Evolutionary conservation across 1,140 invertebrate genomes (phyloP).

Genomic region (Telenomus remus): DNA sequence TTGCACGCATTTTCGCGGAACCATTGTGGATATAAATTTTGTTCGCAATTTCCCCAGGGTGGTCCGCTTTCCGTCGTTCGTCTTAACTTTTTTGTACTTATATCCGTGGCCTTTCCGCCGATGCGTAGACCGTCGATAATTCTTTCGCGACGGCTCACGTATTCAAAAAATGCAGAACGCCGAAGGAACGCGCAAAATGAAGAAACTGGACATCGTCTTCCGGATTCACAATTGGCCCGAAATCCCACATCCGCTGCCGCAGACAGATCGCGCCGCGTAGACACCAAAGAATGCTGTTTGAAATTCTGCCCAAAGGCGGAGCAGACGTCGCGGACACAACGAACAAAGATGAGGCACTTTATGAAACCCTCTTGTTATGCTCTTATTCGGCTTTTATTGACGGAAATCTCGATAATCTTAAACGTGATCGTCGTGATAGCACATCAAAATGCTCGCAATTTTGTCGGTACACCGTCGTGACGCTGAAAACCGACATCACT

Average conservation of each 20-base stretch:
- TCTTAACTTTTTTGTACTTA: constrained; percentile 22
- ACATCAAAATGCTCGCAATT: constrained; percentile 52
- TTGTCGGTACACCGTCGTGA: constrained; percentile 40
- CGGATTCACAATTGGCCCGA: constrained; percentile 53
- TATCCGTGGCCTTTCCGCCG: constrained; percentile 27
- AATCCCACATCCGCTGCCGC: constrained; percentile 46
- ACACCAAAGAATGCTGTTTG: constrained; percentile 42
- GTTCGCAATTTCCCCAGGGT: constrained; percentile 36
- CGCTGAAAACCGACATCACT: constrained; percentile 28
- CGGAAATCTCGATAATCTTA: constrained; percentile 51
- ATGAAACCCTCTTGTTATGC: constrained; percentile 43
- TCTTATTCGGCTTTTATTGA: constrained; percentile 53
- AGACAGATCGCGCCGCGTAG: constrained; percentile 45
- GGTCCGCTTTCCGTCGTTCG: constrained; percentile 10
- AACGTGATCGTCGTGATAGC: constrained; percentile 33
- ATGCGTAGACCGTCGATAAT: constrained; percentile 46
- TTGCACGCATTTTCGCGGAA: constrained; percentile 14
- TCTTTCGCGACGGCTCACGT: constrained; percentile 25
- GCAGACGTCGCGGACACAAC: not conserved
- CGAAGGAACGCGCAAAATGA: constrained; percentile 46
- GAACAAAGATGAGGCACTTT: constrained; percentile 28
- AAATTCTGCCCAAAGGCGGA: constrained; percentile 42
- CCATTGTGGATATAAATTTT: constrained; percentile 30
- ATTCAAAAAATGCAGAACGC: constrained; percentile 51
- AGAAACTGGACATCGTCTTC: constrained; percentile 51